Conservation (phyloP, 2,797 vertebrate genomes). For the Craterocephalus amniculus region DNA sequence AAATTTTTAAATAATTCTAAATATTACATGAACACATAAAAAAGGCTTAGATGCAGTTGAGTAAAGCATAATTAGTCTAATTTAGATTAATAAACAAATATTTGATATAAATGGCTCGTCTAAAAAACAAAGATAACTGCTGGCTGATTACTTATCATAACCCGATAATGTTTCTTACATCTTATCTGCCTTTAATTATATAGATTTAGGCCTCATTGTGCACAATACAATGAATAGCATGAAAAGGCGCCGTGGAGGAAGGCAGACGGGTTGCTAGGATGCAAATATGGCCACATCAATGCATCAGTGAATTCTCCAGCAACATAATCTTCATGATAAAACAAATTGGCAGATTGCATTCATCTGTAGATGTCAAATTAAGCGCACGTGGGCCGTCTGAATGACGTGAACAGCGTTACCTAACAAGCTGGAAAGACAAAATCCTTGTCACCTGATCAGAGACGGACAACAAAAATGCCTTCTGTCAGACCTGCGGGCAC, state of each 20-base stretch:
- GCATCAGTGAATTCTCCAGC: conserved; percentile 71
- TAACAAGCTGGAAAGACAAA: conserved; percentile 57
- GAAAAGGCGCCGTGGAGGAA: conserved; percentile 69
- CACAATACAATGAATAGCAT: conserved; percentile 71
- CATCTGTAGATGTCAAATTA: conserved; percentile 67
- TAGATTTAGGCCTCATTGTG: conserved; percentile 77
- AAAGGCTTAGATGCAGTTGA: not conserved
- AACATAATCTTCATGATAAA: conserved; percentile 77
- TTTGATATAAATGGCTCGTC: not conserved
- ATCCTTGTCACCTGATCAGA: conserved; percentile 42
- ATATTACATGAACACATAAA: not conserved
- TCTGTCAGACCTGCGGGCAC: conserved; percentile 41
- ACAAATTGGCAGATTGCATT: conserved; percentile 72
- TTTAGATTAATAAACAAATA: not conserved
- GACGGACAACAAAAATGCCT: conserved; percentile 44
- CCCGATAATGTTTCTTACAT: conserved; percentile 68
- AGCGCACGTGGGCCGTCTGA: conserved; percentile 51
- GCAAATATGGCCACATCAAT: conserved; percentile 77
- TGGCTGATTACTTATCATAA: conserved; percentile 64
- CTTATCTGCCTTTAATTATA: conserved; percentile 78
- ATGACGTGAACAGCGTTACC: conserved; percentile 53
- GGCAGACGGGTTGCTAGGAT: conserved; percentile 81
- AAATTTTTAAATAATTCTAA: conserved; percentile 7
- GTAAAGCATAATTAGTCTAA: conserved; percentile 7
- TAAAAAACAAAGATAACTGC: conserved; percentile 36